Conservation (phyloP, 2,888 invertebrate species). For the Phorcus lineatus region DNA sequence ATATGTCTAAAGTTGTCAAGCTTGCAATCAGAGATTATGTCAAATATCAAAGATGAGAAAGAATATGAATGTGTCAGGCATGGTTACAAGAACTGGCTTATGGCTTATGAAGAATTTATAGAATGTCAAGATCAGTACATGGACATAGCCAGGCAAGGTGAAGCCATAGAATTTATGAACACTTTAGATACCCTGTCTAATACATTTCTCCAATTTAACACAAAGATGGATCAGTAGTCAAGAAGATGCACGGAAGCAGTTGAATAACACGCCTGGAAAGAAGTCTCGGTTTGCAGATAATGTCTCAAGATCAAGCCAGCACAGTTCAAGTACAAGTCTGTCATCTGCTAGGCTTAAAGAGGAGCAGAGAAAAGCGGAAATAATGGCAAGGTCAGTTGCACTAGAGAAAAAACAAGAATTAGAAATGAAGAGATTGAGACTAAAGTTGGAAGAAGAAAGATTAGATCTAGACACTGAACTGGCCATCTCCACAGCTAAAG, state of each 20-base stretch:
- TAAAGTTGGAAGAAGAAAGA: conserved; percentile 3
- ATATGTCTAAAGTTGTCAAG: neutral
- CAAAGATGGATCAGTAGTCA: neutral
- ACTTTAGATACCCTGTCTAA: too few species aligned
- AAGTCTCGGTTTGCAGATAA: neutral
- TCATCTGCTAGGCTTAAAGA: neutral
- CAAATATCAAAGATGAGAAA: neutral
- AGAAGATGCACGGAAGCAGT: neutral
- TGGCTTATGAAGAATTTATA: too few species aligned
- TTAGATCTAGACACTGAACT: neutral
- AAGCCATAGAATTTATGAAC: too few species aligned
- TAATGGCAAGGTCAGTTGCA: neutral
- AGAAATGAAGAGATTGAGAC: neutral
- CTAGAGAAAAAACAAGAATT: neutral
- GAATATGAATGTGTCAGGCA: neutral
- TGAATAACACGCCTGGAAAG: too few species aligned
- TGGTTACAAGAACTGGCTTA: neutral
- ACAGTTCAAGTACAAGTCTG: neutral
- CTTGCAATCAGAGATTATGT: neutral
- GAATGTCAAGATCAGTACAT: too few species aligned
- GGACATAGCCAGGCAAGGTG: too few species aligned
- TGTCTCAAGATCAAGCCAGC: neutral
- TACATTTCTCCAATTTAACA: too few species aligned
- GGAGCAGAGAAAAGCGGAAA: neutral
- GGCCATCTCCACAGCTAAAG: neutral